Conservation (phyloP, 2,888 invertebrate species). For the Chymomyza caudatula region DNA sequence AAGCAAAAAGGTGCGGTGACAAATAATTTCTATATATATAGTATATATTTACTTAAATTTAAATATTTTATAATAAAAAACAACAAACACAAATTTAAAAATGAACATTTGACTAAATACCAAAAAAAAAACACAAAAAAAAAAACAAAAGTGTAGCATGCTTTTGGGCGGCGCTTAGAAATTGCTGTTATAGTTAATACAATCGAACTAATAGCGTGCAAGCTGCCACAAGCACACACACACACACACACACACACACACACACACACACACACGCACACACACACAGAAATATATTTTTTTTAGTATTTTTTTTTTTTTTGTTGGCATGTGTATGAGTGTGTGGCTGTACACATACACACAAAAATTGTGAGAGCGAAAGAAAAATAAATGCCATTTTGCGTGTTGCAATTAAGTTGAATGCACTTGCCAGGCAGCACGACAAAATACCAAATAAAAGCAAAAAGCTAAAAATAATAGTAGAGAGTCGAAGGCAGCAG, state of each 20-base stretch:
- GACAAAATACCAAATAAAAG: neutral
- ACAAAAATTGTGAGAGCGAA: neutral
- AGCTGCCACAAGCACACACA: neutral
- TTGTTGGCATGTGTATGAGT: neutral
- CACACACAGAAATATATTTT: neutral
- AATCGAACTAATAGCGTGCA: neutral
- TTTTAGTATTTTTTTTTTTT: neutral
- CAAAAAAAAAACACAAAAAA: constrained; percentile 5
- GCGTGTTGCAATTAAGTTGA: constrained; percentile 4
- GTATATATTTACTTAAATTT: constrained; percentile 1
- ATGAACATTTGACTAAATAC: neutral
- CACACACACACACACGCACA: constrained; percentile 1
- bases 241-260: neutral
- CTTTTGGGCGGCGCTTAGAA: constrained; percentile 31
- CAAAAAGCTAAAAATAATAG: neutral
- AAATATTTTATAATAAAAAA: neutral
- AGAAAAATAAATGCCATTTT: neutral
- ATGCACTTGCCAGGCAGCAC: constrained; percentile 1
- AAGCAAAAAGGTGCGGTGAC: constrained; percentile 18
- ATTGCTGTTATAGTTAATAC: neutral
- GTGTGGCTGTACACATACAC: neutral
- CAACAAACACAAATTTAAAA: neutral
- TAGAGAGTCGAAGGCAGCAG: neutral
- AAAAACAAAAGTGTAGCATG: constrained; percentile 25
- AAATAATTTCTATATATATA: constrained; percentile 6